A percentile compares a stretch with the other conserved stretches of the same genome.
phyloP scores from a whole-genome alignment of 2,888 invertebrate species.

The Nyleta sp. region DNA sequence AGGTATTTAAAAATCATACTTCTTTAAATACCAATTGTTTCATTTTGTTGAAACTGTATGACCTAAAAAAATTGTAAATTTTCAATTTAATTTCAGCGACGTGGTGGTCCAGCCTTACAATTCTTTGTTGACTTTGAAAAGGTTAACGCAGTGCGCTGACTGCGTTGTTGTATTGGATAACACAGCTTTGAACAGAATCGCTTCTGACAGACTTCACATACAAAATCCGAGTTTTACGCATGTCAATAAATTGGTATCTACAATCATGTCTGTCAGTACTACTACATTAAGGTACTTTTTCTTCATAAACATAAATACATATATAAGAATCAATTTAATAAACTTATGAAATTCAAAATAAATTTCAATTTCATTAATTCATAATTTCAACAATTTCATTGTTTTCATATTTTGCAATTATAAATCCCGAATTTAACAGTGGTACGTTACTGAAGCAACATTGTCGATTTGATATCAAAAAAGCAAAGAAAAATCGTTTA shows the following conservation, averaged over 20 bases:
- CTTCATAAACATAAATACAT: too few species aligned
- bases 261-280: constrained; percentile 99
- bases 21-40: background rate
- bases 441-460: background rate
- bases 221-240: constrained; percentile 98
- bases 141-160: constrained; percentile 97
- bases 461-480: too few species aligned
- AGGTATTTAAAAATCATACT: too few species aligned
- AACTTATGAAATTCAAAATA: too few species aligned
- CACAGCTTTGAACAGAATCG: constrained; percentile 97
- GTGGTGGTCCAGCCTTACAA: constrained; percentile 99
- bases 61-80: background rate
- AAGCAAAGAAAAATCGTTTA: too few species aligned
- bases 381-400: background rate
- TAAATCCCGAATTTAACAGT: too few species aligned
- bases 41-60: too few species aligned
- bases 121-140: constrained; percentile 95
- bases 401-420: too few species aligned
- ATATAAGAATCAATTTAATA: too few species aligned
- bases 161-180: constrained; percentile 99
- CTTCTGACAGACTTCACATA: constrained; percentile 96
- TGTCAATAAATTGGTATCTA: constrained; percentile 98
- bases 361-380: too few species aligned
- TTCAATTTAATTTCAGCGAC: constrained; percentile 86
- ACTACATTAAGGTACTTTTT: constrained; percentile 90